Conservation (phyloP, 2,113 vertebrate genomes). For the Cyprinodon tularosa region DNA sequence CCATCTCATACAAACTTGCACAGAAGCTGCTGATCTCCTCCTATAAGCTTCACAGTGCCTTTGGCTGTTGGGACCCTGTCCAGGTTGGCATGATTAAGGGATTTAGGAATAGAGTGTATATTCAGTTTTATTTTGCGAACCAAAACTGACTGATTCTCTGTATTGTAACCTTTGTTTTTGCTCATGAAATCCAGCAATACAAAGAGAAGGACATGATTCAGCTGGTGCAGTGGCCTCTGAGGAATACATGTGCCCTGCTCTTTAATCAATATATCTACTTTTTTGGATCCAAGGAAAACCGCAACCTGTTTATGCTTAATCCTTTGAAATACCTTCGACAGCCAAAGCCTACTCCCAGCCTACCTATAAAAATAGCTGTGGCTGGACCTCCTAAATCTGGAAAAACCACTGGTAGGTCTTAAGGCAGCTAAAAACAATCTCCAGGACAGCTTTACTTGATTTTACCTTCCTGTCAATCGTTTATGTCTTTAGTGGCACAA, state of each 20-base stretch:
- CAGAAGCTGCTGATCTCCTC: constrained; percentile 83
- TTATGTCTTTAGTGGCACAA: constrained; percentile 81
- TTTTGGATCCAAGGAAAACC: constrained; percentile 88
- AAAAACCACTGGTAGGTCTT: constrained; percentile 87
- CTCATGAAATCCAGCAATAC: constrained; percentile 71
- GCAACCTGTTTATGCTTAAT: constrained; percentile 86
- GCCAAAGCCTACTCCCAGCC: constrained; percentile 79
- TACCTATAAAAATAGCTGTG: constrained; percentile 87
- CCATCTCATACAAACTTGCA: constrained; percentile 80
- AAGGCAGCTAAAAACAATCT: neutral
- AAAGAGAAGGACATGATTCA: constrained; percentile 87
- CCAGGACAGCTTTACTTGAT: neutral
- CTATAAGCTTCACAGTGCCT: constrained; percentile 87
- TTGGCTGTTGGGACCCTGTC: constrained; percentile 90
- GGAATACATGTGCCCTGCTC: constrained; percentile 81
- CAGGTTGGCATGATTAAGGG: constrained; percentile 77
- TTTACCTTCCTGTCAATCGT: neutral
- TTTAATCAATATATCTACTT: constrained; percentile 92
- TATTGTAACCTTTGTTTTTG: constrained; percentile 2
- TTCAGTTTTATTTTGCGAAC: neutral
- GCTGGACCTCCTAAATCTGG: constrained; percentile 93
- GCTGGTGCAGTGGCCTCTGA: constrained; percentile 76
- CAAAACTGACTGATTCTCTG: neutral
- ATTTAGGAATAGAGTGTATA: neutral
- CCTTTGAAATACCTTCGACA: constrained; percentile 92